Percentiles rank a stretch among this genome's conserved stretches.
phyloP scores from a whole-genome alignment of 1,140 invertebrate species.

The Apis cerana region DNA sequence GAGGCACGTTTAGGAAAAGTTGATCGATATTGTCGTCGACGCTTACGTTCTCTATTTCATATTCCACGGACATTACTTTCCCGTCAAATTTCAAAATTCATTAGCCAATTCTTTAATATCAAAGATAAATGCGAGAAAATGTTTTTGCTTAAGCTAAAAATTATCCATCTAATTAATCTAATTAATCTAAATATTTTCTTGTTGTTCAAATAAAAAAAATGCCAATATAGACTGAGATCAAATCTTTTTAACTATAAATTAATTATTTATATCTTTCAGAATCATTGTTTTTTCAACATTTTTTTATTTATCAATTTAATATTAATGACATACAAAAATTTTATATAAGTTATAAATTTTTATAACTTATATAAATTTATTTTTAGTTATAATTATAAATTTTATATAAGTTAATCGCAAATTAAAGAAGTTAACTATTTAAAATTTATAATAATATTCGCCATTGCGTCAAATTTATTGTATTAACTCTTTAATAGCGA shows the following conservation, averaged over 20 bases:
- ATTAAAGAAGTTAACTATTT: not conserved
- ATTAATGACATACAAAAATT: not conserved
- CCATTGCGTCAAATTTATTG: not conserved
- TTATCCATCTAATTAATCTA: not conserved
- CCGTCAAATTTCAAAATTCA: constrained; percentile 1
- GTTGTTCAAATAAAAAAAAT: not conserved
- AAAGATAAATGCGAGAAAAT: constrained; percentile 5
- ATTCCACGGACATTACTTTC: not conserved
- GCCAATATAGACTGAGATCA: not conserved
- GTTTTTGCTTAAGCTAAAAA: not conserved
- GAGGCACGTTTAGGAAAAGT: constrained; percentile 66
- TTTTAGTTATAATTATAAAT: too few species aligned
- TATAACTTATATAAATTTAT: too few species aligned
- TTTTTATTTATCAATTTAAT: not conserved
- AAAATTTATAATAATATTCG: not conserved
- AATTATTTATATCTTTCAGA: not conserved
- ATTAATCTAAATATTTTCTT: not conserved
- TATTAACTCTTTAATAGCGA: too few species aligned
- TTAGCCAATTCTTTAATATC: not conserved
- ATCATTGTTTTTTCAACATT: not conserved
- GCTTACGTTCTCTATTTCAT: constrained; percentile 26
- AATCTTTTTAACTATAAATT: not conserved
- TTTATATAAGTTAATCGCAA: not conserved
- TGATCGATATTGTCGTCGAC: constrained; percentile 65
- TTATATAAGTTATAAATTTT: not conserved